Evolutionary conservation across 2,888 invertebrate genomes (phyloP).

Genomic region (Eumacrocentrus americanus): DNA sequence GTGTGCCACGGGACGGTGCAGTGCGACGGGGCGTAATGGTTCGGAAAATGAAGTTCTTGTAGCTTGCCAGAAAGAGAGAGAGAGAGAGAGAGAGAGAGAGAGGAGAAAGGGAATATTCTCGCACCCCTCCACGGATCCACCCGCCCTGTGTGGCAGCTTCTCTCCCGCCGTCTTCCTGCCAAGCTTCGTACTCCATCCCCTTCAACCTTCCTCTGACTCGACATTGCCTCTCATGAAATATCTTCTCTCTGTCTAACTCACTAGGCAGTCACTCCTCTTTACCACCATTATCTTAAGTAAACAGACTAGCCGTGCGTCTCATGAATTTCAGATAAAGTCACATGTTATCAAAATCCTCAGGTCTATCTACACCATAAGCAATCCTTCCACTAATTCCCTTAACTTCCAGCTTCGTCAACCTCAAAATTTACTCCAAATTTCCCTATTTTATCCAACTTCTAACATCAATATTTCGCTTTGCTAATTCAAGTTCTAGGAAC

Average conservation of each 20-base stretch:
- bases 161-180: slow-evolving; percentile 43
- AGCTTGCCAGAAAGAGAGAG: slow-evolving; percentile 42
- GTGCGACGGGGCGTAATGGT: slow-evolving; percentile 57
- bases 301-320: slow-evolving; percentile 54
- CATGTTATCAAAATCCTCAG: slow-evolving; percentile 56
- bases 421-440: too few relatives aligned
- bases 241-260: neutral
- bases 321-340: slow-evolving; percentile 56
- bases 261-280: slow-evolving; percentile 28
- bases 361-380: slow-evolving; percentile 31
- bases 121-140: slow-evolving; percentile 35
- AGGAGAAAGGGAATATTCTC: slow-evolving; percentile 22
- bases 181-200: slow-evolving; percentile 16
- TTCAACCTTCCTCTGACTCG: slow-evolving; percentile 9
- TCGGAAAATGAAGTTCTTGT: slow-evolving; percentile 49
- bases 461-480: too few relatives aligned
- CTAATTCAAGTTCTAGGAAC: too few relatives aligned
- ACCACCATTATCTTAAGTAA: slow-evolving; percentile 57
- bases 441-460: too few relatives aligned
- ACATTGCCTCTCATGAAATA: slow-evolving; percentile 3
- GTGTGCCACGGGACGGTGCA: slow-evolving; percentile 43
- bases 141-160: slow-evolving; percentile 47
- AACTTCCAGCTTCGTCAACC: neutral
- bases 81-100: slow-evolving; percentile 9
- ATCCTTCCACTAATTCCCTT: neutral